Evolutionary conservation across 2,113 vertebrate species (phyloP), one percentile per base, ranked within the genome.

Genomic region (Atherinomorus stipes): DNA sequence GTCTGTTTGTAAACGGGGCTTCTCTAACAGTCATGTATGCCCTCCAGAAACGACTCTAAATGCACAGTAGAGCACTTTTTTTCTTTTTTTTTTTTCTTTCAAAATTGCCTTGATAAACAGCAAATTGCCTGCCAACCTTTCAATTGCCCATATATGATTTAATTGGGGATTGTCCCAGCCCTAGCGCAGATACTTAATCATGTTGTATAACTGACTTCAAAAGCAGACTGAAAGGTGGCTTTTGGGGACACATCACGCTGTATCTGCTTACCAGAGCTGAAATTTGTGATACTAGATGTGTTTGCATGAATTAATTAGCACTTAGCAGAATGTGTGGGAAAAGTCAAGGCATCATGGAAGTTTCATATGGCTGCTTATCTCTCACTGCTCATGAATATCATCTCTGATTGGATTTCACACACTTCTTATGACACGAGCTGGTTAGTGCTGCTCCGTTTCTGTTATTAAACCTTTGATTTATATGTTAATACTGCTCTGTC

Each of bases 301-400:
- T 70, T 71, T 68, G 50, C 45, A 4, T 78, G 75, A 61, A 84
- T 88, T 81, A 81, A 83, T 89, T 86, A 88, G 54, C 81, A 53
- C 81, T n/a, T 64, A 45, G 37, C 77, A 81, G 60, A 85, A 73
- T 21, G 28, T 75, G 81, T 75, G 81, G 74, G 49, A 60, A 59
- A 76, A 70, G 65, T 68, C 66, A 57, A 52, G 47, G 63, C 34
- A 76, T 49, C n/a, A 10, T 11, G 1, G 63, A 56, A 57, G 72
- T 64, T 75, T 79, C 54, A 63, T 69, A 44, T 16, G 40, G 53
- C 66, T 59, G 18, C 64, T 74, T 86, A 66, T 82, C 68, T 82
- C 76, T 70, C 53, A 67, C 49, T 53, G 50, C 37, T 37, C 15
- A 25, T 21, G 49, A 71, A 77, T 28, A 47, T n/a, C 50, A 63